phyloP scores from a whole-genome alignment of 2,797 vertebrate species.

The Sphaeramia orbicularis region DNA sequence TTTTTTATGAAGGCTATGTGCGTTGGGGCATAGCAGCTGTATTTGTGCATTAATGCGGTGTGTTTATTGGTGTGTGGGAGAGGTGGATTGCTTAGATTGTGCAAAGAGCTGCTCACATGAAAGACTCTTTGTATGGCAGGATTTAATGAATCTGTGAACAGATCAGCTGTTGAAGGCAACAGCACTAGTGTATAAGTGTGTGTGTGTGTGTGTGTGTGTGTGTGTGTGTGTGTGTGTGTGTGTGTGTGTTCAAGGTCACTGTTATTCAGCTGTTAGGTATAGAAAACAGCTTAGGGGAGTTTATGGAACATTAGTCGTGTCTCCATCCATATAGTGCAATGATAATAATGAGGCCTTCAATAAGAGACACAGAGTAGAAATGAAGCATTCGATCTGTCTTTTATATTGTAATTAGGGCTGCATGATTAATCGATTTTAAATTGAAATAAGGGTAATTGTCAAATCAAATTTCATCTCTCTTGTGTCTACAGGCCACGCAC shows the following conservation, averaged over 20 bases:
- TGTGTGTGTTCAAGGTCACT: conserved; percentile 35
- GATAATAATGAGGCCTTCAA: conserved; percentile 31
- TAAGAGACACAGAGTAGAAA: conserved; percentile 7
- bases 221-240: conserved; percentile 26
- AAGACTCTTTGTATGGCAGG: conserved; percentile 45
- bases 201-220: conserved; percentile 7
- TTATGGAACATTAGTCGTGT: conserved; percentile 19
- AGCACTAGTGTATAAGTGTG: conserved; percentile 11
- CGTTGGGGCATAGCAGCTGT: conserved; percentile 36
- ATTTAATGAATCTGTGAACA: conserved; percentile 48
- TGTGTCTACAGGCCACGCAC: too few relatives aligned
- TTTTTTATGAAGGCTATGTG: conserved; percentile 34
- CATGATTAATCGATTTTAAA: too few relatives aligned
- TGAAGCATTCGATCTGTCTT: not conserved
- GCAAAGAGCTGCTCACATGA: conserved; percentile 13
- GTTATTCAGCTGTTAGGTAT: conserved; percentile 29
- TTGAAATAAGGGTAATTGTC: too few relatives aligned
- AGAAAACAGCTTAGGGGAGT: conserved; percentile 25
- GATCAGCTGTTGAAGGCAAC: conserved; percentile 44
- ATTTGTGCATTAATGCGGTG: conserved; percentile 43
- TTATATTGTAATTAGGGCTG: too few relatives aligned
- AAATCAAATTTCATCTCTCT: too few relatives aligned
- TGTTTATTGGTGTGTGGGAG: conserved; percentile 25
- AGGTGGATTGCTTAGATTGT: conserved; percentile 19
- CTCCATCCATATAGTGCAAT: conserved; percentile 14